These are phyloP conservation scores for Xenopus borealis DNA, from an alignment of 2,113 vertebrate species.

Conservation along the genomic window DNA sequence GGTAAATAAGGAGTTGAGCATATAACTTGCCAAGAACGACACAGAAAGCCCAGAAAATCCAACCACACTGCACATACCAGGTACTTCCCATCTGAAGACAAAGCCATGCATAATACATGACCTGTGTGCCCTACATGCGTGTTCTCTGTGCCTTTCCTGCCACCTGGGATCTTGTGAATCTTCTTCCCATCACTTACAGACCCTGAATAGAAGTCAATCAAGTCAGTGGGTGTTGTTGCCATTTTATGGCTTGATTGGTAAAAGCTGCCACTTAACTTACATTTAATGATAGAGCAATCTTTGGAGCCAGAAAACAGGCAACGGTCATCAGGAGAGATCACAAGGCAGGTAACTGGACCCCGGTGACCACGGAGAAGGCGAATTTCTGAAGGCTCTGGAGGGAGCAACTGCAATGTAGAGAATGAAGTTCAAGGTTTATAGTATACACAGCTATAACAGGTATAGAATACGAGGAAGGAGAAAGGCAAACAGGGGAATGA, in stretches of 20 bases:
- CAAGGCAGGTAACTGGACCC: constrained; percentile 85
- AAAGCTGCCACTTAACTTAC: constrained; percentile 61
- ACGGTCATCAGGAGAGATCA: constrained; percentile 82
- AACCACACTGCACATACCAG: constrained; percentile 67
- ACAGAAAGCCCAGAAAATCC: not conserved
- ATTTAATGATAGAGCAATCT: constrained; percentile 93
- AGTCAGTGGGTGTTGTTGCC: not conserved
- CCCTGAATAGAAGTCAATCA: constrained; percentile 67
- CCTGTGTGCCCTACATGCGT: constrained; percentile 75
- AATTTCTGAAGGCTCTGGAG: constrained; percentile 74
- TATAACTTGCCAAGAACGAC: not conserved
- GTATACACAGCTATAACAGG: not conserved
- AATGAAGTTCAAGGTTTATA: not conserved
- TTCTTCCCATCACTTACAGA: constrained; percentile 83
- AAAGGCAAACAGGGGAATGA: not conserved
- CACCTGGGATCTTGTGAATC: constrained; percentile 74
- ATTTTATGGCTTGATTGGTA: too few species aligned
- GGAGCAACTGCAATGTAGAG: constrained; percentile 65
- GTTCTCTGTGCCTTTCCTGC: constrained; percentile 75
- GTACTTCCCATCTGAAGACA: constrained; percentile 92
- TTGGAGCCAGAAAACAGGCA: constrained; percentile 88
- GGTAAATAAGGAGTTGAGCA: not conserved
- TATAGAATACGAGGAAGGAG: not conserved
- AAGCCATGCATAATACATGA: constrained; percentile 86
- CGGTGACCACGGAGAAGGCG: constrained; percentile 85